Conservation (phyloP, 2,888 invertebrate genomes). For the Dryobota labecula region DNA sequence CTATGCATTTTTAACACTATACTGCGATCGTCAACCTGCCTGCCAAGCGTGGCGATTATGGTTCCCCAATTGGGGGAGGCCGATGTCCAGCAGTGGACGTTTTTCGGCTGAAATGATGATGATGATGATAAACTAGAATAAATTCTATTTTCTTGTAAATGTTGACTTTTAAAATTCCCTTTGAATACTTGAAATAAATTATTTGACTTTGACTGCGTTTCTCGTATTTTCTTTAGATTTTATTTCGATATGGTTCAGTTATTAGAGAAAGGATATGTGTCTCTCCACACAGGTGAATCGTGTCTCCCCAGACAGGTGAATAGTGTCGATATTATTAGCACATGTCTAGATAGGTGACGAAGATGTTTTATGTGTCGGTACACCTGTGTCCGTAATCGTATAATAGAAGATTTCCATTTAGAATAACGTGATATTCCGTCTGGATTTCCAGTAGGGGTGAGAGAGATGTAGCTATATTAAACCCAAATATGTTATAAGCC, state of each 20-base stretch:
- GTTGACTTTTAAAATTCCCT: neutral
- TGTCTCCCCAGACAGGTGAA: neutral
- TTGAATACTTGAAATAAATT: neutral
- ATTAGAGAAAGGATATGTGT: neutral
- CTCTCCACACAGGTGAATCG: neutral
- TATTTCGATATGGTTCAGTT: neutral
- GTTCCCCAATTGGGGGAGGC: too few species aligned
- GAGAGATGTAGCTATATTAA: neutral
- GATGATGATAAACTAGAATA: too few species aligned
- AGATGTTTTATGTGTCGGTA: neutral
- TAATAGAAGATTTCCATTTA: neutral
- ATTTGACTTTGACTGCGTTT: neutral
- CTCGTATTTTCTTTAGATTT: neutral
- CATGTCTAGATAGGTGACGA: slow-evolving; percentile 5
- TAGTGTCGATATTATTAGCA: slow-evolving; percentile 2
- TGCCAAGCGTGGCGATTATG: too few species aligned
- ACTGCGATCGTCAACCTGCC: too few species aligned
- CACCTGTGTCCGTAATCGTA: slow-evolving; percentile 11
- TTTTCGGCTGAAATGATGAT: too few species aligned
- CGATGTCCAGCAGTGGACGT: too few species aligned
- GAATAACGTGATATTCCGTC: neutral
- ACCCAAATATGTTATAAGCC: neutral
- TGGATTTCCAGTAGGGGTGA: neutral
- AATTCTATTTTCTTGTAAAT: neutral
- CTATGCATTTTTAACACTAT: too few species aligned